phyloP scores from a whole-genome alignment of 1,140 invertebrate genomes.

The Trachelipus rathkii region DNA sequence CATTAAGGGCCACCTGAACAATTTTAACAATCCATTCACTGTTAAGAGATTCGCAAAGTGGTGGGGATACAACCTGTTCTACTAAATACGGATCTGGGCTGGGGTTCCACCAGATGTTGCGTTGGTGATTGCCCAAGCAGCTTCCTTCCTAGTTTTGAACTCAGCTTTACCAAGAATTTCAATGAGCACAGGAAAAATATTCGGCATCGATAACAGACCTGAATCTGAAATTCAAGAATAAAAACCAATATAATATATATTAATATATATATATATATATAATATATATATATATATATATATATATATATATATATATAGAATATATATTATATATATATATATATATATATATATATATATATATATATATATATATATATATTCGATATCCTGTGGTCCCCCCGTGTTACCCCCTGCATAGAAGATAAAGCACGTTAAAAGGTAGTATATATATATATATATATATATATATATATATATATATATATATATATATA shows the following conservation, averaged over 20 bases:
- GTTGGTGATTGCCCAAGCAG: conserved; percentile 97
- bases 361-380: too few relatives aligned
- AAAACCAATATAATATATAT: conserved; percentile 19
- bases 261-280: not conserved
- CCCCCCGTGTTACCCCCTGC: too few relatives aligned
- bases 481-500: too few relatives aligned
- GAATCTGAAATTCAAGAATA: conserved; percentile 48
- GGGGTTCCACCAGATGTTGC: conserved; percentile 90
- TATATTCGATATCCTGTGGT: too few relatives aligned
- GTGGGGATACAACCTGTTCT: conserved; percentile 73
- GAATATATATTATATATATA: not conserved
- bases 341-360: not conserved
- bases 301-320: not conserved
- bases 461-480: too few relatives aligned
- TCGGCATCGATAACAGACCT: conserved; percentile 92
- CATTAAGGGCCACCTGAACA: conserved; percentile 95
- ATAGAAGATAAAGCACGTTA: too few relatives aligned
- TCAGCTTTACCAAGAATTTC: conserved; percentile 86
- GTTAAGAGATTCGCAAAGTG: conserved; percentile 89
- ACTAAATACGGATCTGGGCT: conserved; percentile 76
- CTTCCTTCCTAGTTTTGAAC: conserved; percentile 95
- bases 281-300: not conserved
- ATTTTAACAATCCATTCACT: conserved; percentile 91
- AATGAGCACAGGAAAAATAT: conserved; percentile 89
- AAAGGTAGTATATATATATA: too few relatives aligned